Evolutionary conservation across 2,797 vertebrate genomes (phyloP).

Genomic region (Lagocephalus sceleratus): DNA sequence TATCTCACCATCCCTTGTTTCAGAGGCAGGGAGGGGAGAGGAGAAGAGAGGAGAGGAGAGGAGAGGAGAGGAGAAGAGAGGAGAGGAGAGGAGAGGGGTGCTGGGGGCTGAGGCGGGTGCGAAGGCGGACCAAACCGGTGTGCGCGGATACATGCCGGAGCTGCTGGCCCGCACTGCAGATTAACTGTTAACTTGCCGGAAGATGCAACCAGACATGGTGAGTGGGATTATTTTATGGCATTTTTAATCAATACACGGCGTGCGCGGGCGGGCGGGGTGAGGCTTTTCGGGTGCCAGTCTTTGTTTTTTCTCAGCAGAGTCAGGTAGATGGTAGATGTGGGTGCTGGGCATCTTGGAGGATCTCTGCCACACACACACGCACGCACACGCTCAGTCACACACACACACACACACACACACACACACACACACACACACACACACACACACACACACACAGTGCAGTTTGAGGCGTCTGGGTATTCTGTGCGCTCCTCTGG

Average conservation of each 20-base stretch:
- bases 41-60: not conserved
- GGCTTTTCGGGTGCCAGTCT: not conserved
- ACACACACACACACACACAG: slow-evolving; percentile 13
- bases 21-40: slow-evolving; percentile 47
- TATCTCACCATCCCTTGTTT: slow-evolving; percentile 53
- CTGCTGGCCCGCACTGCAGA: slow-evolving; percentile 84
- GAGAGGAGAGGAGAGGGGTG: slow-evolving; percentile 33
- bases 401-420: slow-evolving; percentile 5
- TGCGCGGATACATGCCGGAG: slow-evolving; percentile 77
- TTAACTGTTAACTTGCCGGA: slow-evolving; percentile 75
- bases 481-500: slow-evolving; percentile 48
- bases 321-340: slow-evolving; percentile 33
- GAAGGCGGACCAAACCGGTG: slow-evolving; percentile 80
- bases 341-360: slow-evolving; percentile 28
- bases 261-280: not conserved
- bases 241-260: not conserved
- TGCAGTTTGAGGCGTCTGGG: slow-evolving; percentile 12
- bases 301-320: not conserved
- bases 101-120: slow-evolving; percentile 19
- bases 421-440: slow-evolving; percentile 12
- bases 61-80: slow-evolving; percentile 35
- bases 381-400: too few species aligned
- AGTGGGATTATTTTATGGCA: slow-evolving; percentile 47
- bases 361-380: not conserved
- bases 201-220: slow-evolving; percentile 60